phyloP scores from a whole-genome alignment of 2,797 vertebrate species.

The Lepilemur septentrionalis region DNA sequence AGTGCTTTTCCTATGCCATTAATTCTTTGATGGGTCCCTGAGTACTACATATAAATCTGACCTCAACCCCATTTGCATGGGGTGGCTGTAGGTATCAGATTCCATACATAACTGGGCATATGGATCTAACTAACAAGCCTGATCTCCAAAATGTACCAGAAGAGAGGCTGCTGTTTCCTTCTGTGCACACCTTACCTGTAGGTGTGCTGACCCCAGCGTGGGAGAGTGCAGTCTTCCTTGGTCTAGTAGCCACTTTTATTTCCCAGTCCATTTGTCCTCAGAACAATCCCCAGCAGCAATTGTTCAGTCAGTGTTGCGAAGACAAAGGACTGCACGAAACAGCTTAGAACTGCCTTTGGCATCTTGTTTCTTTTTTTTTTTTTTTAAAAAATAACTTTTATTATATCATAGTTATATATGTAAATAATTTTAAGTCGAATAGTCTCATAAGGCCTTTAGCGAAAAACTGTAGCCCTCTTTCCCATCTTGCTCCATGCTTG shows the following conservation, averaged over 20 bases:
- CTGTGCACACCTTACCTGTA: background rate
- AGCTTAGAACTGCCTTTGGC: background rate
- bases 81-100: background rate
- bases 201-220: accelerated
- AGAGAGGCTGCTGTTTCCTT: background rate
- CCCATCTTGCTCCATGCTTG: background rate
- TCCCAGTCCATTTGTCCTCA: background rate
- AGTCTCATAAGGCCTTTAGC: background rate
- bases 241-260: background rate
- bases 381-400: background rate
- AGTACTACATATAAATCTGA: background rate
- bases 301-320: background rate
- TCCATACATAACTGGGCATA: background rate
- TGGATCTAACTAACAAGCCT: background rate
- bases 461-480: background rate
- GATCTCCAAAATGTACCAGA: background rate
- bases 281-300: background rate
- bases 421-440: background rate
- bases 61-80: accelerated
- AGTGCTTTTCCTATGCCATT: background rate
- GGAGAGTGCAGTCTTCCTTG: background rate
- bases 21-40: background rate
- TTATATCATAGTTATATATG: background rate
- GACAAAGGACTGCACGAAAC: background rate
- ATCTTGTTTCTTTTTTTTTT: background rate